Base-by-base conservation (phyloP, 2,888 invertebrate species). In the Drosophila algonquin region DNA sequence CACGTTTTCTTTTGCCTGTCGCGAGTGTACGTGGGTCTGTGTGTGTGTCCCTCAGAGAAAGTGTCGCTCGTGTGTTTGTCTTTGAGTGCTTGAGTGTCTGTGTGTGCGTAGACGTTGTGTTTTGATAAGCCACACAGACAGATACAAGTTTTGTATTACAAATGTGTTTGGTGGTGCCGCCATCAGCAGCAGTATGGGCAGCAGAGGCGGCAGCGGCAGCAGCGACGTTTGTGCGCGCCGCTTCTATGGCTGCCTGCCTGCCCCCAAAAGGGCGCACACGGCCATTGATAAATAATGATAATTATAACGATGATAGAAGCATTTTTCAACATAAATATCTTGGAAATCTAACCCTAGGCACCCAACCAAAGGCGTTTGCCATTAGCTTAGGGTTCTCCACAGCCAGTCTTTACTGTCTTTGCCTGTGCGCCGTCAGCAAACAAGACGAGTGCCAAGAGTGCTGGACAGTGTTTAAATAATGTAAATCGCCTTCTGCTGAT, bases 391-490 rank as follows among this genome's bases (percentile, higher is more conserved):
- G 8, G 46, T 45, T 32, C 51, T 8, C 35, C 68, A 16, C 67
- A 69, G 75, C 8, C 52, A 64, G 50, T 8, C 16, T 48, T 35
- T 35, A 87, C 81, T 84, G 85, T 87, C 24, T 10, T 30, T 44
- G 16, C 21, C 21, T 40, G 44, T 35, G 40, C 40, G 7, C 40
- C 7, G 58, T 58, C 70, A 55, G 75, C 77, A 77, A 77, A 76
- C 77, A 69, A 77, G 76, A 63, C 68, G 62, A 73, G 68, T 63
- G 83, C 81, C 72, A 51, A 68, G 51, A 67, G 65, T 65, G 65
- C 71, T 73, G 65, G 54, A 35, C 72, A 40, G 60, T 75, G 80
- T 86, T 80, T 82, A 70, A 88, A 88, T 88, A 83, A 86, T 83
- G 88, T 88, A 88, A 80, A 76, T 71, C 67, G 71, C 47, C 56